Evolutionary conservation across 2,113 vertebrate genomes (phyloP), one percentile per base, ranked within the genome.

Genomic region (Egretta garzetta): DNA sequence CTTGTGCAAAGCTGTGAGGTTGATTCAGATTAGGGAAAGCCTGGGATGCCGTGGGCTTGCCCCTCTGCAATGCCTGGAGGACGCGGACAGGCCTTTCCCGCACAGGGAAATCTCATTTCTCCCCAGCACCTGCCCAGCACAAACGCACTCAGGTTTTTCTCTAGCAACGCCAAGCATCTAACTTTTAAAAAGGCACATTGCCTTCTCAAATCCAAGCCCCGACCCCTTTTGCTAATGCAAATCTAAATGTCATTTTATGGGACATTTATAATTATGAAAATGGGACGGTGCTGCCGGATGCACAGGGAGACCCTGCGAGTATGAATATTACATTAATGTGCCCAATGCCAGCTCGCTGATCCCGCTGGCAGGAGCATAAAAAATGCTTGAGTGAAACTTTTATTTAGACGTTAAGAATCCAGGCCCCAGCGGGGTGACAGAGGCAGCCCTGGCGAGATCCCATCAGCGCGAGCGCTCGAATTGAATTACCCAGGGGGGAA

Each of bases 401-500:
- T 98, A 98, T 98, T 98, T 97, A 96, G 98, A 97, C 50, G 98
- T 98, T 98, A 98, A 97, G 97, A 98, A 96, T 96, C 96, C 96
- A 73, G 94, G 92, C 91, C 98, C 97, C 98, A 98, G 98, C 97
- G 91, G 98, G 98, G 98, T 93, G 98, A 97, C 96, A 35, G 96
- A 97, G 98, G 97, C 97, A 96, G 98, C 97, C 97, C 97, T 95
- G 62, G 98, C 43, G 97, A 97, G 97, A 97, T 96, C 96, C 98
- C 98, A 98, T 98, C 98, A 98, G 97, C 77, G 80, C 95, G 73
- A 93, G 96, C 52, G 96, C 97, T 98, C 41, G 95, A 97, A 98
- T 98, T 97, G 98, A 98, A 98, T 98, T 98, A 98, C 98, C 98
- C 97, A 71, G 98, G 98, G 98, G 98, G 98, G 98, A 97, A 97